Base-by-base conservation (phyloP, 2,797 vertebrate species). In the Parauchenoglanis ngamensis region DNA sequence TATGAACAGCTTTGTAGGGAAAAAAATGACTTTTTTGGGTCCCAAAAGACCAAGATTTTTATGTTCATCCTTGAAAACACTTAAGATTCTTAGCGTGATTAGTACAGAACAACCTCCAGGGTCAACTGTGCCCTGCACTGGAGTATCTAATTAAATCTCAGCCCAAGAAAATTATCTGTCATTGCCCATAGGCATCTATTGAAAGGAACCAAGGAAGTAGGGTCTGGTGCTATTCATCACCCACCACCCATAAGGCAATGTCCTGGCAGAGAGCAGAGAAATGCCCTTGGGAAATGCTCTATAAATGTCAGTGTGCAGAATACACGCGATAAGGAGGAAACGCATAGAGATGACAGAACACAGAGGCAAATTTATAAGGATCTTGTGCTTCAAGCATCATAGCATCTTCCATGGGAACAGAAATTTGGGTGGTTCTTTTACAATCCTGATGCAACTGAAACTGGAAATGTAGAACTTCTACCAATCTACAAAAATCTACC, bases 71-170 rank as follows among this genome's bases (percentile, higher is more conserved):
- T 90, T 91, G 88, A 92, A 92, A 84, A 89, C 87, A 75, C 84
- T 87, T 54, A 77, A 85, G 91, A 90, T 92, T 91, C 85, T 90
- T 91, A 82, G 78, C 21, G 25, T 70, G 31, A 93, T 84, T 89
- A 72, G 84, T 76, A 83, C 44, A 1, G 80, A 59, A 35, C 85
- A 87, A 85, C 84, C 91, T 84, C 83, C 87, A 85, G 91, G 94
- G 93, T 95, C 93, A 94, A 89, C 91, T 92, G 93, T 95, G 88
- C 91, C 40, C 35, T 89, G 90, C 88, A 83, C 89, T 90, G 87
- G 91, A 89, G 92, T 93, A 92, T 93, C 89, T 94, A 93, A 95
- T 94, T 93, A 93, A 94, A 95, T 94, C 90, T 90, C 90, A 86
- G 87, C 72, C 67, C 90, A 91, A 83, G 91, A 92, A 91, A 94